phyloP scores from a whole-genome alignment of 2,797 vertebrate species.

The Xenentodon cancila region DNA sequence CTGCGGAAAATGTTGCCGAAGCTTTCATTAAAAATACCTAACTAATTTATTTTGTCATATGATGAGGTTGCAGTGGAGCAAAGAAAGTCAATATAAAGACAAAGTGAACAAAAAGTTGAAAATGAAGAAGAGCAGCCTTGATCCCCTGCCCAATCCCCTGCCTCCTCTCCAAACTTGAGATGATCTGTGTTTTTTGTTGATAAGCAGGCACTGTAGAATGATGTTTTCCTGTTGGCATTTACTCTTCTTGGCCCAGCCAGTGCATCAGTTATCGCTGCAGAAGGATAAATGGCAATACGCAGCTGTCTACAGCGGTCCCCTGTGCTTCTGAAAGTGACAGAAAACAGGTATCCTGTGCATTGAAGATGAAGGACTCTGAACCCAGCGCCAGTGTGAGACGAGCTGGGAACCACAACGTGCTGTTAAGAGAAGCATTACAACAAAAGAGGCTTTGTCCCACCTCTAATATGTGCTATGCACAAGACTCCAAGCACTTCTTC shows the following conservation, averaged over 20 bases:
- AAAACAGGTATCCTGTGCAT: neutral
- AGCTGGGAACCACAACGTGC: too few species aligned
- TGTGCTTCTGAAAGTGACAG: neutral
- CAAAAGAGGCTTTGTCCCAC: slow-evolving; percentile 74
- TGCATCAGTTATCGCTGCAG: too few species aligned
- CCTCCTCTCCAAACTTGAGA: too few species aligned
- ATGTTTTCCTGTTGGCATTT: neutral
- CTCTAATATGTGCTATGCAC: slow-evolving; percentile 66
- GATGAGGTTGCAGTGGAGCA: neutral
- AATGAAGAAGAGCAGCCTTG: neutral
- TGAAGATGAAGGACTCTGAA: neutral
- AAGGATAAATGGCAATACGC: too few species aligned
- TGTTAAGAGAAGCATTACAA: slow-evolving; percentile 68
- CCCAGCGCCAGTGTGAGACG: too few species aligned
- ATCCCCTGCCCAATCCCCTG: neutral
- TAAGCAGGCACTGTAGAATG: neutral
- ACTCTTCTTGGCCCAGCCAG: too few species aligned
- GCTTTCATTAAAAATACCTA: neutral
- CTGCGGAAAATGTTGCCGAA: neutral
- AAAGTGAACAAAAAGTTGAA: neutral
- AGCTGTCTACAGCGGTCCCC: neutral
- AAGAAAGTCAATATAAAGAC: neutral
- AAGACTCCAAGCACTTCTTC: slow-evolving; percentile 27
- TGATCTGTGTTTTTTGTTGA: neutral
- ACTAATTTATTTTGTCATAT: neutral